phyloP scores from a whole-genome alignment of 2,113 vertebrate species.

The Penelope pileata region DNA sequence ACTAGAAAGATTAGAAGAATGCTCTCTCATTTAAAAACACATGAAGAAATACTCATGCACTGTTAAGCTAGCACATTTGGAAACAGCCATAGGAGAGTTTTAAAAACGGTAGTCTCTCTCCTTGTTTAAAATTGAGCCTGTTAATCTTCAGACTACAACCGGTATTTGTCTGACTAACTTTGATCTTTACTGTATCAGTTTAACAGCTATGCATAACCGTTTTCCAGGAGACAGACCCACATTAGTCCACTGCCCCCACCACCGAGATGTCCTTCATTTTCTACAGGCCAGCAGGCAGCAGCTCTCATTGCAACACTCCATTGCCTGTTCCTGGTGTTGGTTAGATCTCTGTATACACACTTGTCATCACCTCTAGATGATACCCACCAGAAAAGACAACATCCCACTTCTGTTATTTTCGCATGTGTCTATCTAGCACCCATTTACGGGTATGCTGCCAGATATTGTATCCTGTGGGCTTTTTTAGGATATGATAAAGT shows the following conservation, averaged over 20 bases:
- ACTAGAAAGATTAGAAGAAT: neutral
- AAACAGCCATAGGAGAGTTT: neutral
- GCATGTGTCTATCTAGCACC: neutral
- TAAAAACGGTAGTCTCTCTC: neutral
- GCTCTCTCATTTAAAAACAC: neutral
- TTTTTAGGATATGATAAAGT: neutral
- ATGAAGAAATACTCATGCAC: neutral
- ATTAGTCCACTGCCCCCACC: neutral
- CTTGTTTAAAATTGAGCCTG: constrained; percentile 2
- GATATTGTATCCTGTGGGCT: neutral
- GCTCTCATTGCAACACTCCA: neutral
- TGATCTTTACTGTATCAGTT: constrained; percentile 56
- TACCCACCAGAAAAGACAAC: neutral
- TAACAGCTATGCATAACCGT: constrained; percentile 60
- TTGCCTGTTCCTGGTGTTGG: constrained; percentile 37
- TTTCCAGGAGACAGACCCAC: constrained; percentile 59
- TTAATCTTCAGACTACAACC: constrained; percentile 31
- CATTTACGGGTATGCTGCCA: neutral
- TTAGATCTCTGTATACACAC: neutral
- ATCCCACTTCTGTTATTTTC: neutral
- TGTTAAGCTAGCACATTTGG: constrained; percentile 4
- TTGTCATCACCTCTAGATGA: neutral
- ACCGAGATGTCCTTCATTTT: neutral
- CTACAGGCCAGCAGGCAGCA: neutral
- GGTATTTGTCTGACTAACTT: constrained; percentile 40